phyloP scores from a whole-genome alignment of 2,113 vertebrate species.

The Ivindomyrus marchei region DNA sequence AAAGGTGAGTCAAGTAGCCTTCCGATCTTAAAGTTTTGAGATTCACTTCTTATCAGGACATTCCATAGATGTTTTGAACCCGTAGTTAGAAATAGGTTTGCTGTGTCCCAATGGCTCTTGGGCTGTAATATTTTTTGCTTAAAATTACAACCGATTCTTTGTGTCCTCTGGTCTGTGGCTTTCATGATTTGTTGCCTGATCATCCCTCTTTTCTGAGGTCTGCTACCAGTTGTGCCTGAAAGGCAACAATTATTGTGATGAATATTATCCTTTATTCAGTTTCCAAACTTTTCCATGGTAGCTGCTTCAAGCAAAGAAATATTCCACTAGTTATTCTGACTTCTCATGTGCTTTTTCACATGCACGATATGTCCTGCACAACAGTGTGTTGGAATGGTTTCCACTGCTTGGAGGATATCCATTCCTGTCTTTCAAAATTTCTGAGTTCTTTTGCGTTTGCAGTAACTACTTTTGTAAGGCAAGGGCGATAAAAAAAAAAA shows the following conservation, averaged over 20 bases:
- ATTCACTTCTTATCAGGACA: neutral
- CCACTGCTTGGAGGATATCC: neutral
- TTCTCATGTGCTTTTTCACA: conserved; percentile 37
- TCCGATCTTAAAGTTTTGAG: too few species aligned
- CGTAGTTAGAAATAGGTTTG: neutral
- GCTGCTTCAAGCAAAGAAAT: conserved; percentile 17
- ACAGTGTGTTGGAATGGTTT: neutral
- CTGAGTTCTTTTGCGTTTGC: neutral
- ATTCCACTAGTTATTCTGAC: conserved; percentile 33
- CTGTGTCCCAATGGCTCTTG: neutral
- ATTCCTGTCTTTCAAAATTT: neutral
- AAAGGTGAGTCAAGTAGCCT: conserved; percentile 66
- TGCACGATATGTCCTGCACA: neutral
- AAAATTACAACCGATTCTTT: neutral
- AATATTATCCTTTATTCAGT: conserved; percentile 43
- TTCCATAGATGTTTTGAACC: neutral
- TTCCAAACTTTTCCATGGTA: conserved; percentile 21
- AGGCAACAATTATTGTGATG: conserved; percentile 15
- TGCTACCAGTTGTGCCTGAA: conserved; percentile 18
- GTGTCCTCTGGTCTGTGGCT: neutral
- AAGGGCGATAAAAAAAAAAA: neutral
- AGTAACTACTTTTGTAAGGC: neutral
- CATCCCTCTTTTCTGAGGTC: neutral
- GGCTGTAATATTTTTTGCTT: neutral
- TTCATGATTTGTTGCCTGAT: neutral